Conservation (phyloP, 2,797 vertebrate genomes). For the Stomatorhinus walkeri region DNA sequence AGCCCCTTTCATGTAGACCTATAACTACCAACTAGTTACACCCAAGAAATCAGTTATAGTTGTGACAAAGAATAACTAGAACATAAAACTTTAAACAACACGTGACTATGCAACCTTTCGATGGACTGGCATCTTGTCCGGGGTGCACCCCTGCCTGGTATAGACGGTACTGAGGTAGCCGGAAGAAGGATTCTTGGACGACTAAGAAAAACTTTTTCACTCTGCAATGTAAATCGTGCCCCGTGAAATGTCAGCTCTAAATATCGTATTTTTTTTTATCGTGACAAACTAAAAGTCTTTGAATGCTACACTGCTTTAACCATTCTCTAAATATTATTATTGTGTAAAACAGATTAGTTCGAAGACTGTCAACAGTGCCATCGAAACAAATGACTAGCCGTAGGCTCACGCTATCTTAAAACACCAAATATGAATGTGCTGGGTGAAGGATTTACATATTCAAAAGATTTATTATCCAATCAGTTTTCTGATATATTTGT, state of each 20-base stretch:
- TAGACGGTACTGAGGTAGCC: background rate
- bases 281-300: conserved; percentile 2
- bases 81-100: conserved; percentile 15
- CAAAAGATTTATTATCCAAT: conserved; percentile 10
- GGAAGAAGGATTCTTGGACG: background rate
- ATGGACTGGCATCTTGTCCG: background rate
- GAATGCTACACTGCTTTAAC: background rate
- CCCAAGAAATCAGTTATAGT: conserved; percentile 8
- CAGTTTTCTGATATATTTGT: conserved; percentile 15
- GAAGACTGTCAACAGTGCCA: background rate
- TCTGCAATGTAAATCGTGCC: conserved; percentile 1
- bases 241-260: background rate
- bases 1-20: conserved; percentile 19
- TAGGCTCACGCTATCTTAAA: conserved; percentile 1
- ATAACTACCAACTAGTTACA: conserved; percentile 3
- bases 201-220: conserved; percentile 4
- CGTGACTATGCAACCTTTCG: background rate
- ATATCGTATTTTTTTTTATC: conserved; percentile 4
- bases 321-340: conserved; percentile 6
- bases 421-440: conserved; percentile 16
- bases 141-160: background rate
- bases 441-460: conserved; percentile 11
- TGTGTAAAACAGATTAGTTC: conserved; percentile 2
- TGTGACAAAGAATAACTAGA: conserved; percentile 7
- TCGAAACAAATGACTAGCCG: conserved; percentile 8